Evolutionary conservation across 2,797 vertebrate genomes (phyloP), one percentile per base, ranked within the genome.

Genomic region (Naso thynnoides): DNA sequence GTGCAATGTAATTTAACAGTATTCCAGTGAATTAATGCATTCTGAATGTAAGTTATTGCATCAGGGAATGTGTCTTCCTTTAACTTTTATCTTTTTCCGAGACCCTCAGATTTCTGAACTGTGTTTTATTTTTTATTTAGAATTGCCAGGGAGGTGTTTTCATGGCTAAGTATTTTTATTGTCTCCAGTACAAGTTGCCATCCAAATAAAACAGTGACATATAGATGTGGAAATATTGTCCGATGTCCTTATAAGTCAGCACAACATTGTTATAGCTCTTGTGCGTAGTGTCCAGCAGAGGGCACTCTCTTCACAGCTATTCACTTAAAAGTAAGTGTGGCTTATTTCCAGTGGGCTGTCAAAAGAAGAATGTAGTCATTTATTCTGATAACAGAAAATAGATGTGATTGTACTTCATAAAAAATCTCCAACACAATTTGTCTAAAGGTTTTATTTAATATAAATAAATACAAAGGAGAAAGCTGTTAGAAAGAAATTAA

Each of bases 391-490:
- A 73, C 80, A 86, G 45, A 78, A 41, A 66, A 78, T 9, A 70
- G 36, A 82, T 74, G 26, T 60, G 39, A 66, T 69, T 27, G 10
- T 15, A 83, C 60, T 73, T 74, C 29, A 83, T 74, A 85, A 72
- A 85, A 86, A 45, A 64, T 39, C 24, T 70, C 60, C 45, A 57
- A 78, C 76, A 61, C 62, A 59, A 6, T 52, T 39, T 57, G 31
- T 65, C 68, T 59, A 73, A 38, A 79, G 49, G 33, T 47, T 60
- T 78, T 74, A 73, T 74, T 59, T 57, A 68, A 80, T 73, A 92
- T 88, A 91, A 93, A 93, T 92, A 92, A 90, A 89, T 91, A 91
- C 36, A 89, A 82, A 82, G 58, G 13, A 79, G 49, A 73, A 81
- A 53, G 47, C 9, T 52, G 68, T 87, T 90, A 85, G 33, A 42